These are phyloP conservation scores for Pammene fasciana DNA, from an alignment of 2,888 invertebrate species.

Conservation along the genomic window DNA sequence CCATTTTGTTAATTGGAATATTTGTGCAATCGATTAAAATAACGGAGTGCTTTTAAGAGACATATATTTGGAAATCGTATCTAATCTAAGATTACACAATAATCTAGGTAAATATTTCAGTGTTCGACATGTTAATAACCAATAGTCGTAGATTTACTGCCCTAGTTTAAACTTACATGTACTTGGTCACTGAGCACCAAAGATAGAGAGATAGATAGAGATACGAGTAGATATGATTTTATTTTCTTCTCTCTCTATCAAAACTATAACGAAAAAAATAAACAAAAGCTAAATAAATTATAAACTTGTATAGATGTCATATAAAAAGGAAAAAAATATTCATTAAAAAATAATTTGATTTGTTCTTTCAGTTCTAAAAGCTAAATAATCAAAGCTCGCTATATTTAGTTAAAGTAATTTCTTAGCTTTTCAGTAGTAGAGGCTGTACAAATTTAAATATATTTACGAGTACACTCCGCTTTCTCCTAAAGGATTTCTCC, in stretches of 20 bases:
- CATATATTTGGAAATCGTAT: not conserved
- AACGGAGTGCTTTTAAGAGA: constrained; percentile 11
- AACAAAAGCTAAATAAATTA: not conserved
- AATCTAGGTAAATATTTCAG: not conserved
- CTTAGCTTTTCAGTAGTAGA: not conserved
- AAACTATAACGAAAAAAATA: not conserved
- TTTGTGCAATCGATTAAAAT: constrained; percentile 26
- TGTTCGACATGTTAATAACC: no score
- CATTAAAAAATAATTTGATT: no score
- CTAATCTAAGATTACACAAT: not conserved
- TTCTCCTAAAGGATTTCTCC: constrained; percentile 35
- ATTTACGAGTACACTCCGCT: not conserved
- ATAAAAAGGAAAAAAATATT: no score
- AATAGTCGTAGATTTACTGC: no score
- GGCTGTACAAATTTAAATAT: not conserved
- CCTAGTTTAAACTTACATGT: no score
- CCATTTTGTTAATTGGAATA: constrained; percentile 24
- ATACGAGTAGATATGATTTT: no score
- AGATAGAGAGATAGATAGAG: no score
- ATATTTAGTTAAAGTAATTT: no score
- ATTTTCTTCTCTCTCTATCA: not conserved
- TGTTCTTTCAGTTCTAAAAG: no score
- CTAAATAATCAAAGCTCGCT: not conserved
- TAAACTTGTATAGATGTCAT: no score
- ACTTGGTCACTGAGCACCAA: no score